Base-by-base conservation (phyloP, 2,888 invertebrate species). In the Sepiola atlantica region DNA sequence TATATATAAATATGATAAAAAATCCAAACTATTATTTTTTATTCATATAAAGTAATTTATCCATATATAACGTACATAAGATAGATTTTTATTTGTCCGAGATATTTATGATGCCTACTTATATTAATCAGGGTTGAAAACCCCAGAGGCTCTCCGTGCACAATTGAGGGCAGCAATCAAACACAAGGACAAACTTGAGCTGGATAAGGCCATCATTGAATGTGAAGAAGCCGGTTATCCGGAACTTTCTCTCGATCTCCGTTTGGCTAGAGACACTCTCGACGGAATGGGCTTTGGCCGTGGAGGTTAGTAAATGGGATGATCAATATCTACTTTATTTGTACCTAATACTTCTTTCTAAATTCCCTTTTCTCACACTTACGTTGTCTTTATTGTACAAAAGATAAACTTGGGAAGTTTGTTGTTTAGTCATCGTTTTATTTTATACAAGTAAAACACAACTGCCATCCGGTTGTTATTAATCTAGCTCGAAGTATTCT, bases 151-250 rank as follows among this genome's bases (percentile, higher is more conserved):
- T 45, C 54, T 91, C 24, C 91, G 91, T 18, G 91, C 28, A 20
- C 91, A 21, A 91, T 20, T 91, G 54, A 28, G 24, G 45, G 54
- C 24, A 28, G 91, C 91, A 3, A 91, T 91, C 28, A 35, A 28
- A 24, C 21, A 35, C 24, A 91, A 91, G 20, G 32, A 45, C 18
- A 35, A 24, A 45, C 28, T 21, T 45, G 54, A 91, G 21, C 35
- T 91, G 54, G 45, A 91, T n/a, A 91, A 91, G 28, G 54, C 91
- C 24, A 91, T 91, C 35, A 91, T 35, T 35, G 91, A 91, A 91
- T 91, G 91, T 54, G 91, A 91, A 45, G 54, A 91, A 28, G 91
- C 91, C 20, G 45, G 35, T 54, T 91, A 91, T 35, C 91, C 91
- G 28, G 91, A 91, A 91, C 54, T 91, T 12, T 21, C 45, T 45